Conservation (phyloP, 2,888 invertebrate species). For the Conomelus anceps region DNA sequence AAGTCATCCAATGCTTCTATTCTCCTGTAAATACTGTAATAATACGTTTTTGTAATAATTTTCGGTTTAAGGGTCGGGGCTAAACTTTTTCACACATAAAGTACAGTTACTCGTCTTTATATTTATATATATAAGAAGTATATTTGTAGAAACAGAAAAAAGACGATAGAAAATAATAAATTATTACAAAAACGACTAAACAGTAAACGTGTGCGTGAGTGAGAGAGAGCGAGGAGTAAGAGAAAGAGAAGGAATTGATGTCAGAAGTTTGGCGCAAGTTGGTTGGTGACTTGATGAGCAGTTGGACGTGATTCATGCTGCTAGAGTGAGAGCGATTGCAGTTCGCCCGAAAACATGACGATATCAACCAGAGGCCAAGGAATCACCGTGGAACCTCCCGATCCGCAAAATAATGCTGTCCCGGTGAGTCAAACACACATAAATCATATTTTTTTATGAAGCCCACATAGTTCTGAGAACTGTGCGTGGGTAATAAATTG, state of each 20-base stretch:
- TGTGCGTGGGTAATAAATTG: too few species aligned
- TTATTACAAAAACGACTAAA: background rate
- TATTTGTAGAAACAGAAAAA: background rate
- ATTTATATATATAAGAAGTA: background rate
- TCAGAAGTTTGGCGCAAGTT: background rate
- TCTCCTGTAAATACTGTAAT: background rate
- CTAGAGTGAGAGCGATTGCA: too few species aligned
- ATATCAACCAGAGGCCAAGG: constrained; percentile 57
- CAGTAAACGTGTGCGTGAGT: background rate
- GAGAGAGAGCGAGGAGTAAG: background rate
- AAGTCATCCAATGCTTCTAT: background rate
- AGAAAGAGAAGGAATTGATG: background rate
- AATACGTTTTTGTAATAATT: background rate
- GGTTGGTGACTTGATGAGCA: background rate
- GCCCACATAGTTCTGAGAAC: background rate
- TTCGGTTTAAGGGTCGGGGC: background rate
- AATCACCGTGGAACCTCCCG: constrained; percentile 52
- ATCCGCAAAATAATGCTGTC: constrained; percentile 38
- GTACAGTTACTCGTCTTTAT: background rate
- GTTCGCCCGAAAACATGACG: constrained; percentile 52
- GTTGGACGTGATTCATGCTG: background rate
- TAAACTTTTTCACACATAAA: too few species aligned
- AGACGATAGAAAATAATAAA: background rate
- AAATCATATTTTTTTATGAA: background rate
- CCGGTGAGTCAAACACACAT: constrained; percentile 30